Base-by-base conservation (phyloP, 2,888 invertebrate species). In the Eurytoma adleriae region DNA sequence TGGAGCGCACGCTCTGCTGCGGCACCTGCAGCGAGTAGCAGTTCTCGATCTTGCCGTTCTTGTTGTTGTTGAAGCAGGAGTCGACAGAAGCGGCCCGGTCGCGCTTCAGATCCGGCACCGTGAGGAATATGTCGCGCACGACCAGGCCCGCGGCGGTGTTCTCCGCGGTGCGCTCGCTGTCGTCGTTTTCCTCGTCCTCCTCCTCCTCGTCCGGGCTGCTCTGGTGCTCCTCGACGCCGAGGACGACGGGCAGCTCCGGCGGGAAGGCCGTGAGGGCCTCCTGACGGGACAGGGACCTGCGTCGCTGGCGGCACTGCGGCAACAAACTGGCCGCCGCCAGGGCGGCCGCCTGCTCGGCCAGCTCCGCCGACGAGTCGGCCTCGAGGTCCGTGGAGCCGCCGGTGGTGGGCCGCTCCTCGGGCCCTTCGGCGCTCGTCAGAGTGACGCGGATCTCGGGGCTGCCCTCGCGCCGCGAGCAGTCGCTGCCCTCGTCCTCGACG, bases 1-100 rank as follows among this genome's bases (percentile, higher is more conserved):
- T 93, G 54, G 96, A 96, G 68, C 97, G 92, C 52, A 95, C 93
- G 67, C 93, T 93, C 80, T 94, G 93, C 71, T 94, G 94, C 5
- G 96, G 96, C 79, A 96, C 96, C 78, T 94, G 93, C 83, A 95
- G 91, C 74, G 94, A 93, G 86, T 94, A 93, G 84, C 93, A 92
- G 87, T 96, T 95, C 86, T 94, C 95, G 24, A 95, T 94, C 89
- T 95, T 94, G 76, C 93, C 94, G 71, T 87, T 89, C 68, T 95
- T 95, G 30, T 94, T 93, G 72, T 95, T 95, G 79, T 96, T 94
- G 90, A 96, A 97, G 88, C 96, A 96, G 20, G 96, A 96, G 89
- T 97, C 97, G 1, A 97, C 96, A 0, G 96, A 96, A 52, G 96
- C 96, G 20, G 97, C 97, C 20, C 97, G 94, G 88, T 96, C 96